A percentile compares a stretch with the other conserved stretches of the same genome.
Evolutionary conservation across 2,113 vertebrate genomes (phyloP).

Genomic region (Cyprinodon tularosa): DNA sequence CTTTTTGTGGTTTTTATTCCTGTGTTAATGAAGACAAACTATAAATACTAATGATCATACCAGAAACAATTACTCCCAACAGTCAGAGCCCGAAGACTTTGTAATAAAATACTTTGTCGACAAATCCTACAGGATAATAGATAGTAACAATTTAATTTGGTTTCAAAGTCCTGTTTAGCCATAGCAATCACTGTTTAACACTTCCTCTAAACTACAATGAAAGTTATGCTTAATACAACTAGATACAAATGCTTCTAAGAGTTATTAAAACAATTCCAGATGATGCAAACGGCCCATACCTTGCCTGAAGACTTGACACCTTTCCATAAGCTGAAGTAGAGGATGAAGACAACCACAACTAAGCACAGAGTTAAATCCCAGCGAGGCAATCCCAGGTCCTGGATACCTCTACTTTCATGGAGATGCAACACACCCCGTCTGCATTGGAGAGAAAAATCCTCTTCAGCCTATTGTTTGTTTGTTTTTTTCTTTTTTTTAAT

Average conservation of each 20-base stretch:
- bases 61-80: too few species aligned
- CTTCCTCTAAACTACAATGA: too few species aligned
- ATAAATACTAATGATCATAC: too few species aligned
- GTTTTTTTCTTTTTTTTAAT: background rate
- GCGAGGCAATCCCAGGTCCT: constrained; percentile 89
- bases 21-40: too few species aligned
- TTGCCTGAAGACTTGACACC: constrained; percentile 99
- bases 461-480: too few species aligned
- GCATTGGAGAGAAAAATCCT: constrained; percentile 5
- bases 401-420: constrained; percentile 90
- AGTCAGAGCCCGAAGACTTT: too few species aligned
- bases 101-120: too few species aligned
- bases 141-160: too few species aligned
- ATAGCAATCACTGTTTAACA: too few species aligned
- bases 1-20: too few species aligned
- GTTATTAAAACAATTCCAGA: background rate
- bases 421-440: constrained; percentile 92
- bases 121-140: too few species aligned
- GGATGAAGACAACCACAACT: constrained; percentile 87
- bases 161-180: too few species aligned
- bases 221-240: background rate
- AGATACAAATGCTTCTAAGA: background rate
- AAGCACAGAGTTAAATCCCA: constrained; percentile 93
- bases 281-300: constrained; percentile 73
- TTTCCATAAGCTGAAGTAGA: constrained; percentile 99